Base-by-base conservation (phyloP, 2,797 vertebrate genomes). In the Coranthus polyacanthus region DNA sequence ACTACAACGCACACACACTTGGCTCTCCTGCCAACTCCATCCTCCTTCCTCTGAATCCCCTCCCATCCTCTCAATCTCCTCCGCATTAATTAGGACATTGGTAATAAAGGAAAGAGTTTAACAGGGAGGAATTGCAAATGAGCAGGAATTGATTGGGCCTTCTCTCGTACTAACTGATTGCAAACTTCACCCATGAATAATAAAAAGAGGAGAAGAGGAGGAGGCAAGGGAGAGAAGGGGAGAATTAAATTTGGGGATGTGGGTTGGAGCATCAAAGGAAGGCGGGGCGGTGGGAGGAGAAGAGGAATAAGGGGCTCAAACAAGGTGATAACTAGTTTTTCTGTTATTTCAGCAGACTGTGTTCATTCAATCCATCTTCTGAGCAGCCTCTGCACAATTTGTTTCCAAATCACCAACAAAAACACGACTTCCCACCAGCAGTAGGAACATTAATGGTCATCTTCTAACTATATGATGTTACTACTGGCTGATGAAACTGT, bases 101-200 rank as follows among this genome's bases (percentile, higher is more conserved):
- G 72, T 70, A 80, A 85, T 86, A 83, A 88, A 85, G 70, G 66
- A 78, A 76, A 52, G 47, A 72, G 59, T 81, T 83, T 79, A 81
- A 84, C 24, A 11, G 68, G 57, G 88, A 74, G 79, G 88, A 91
- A 87, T 84, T 86, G 82, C 81, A 91, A 89, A 87, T 89, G 81
- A 84, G 78, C 18, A 20, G 44, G 55, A 73, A 91, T 84, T 88
- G 87, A 90, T 88, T 86, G 78, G 79, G 52, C 64, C 50, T 39
- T 76, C 72, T 69, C 50, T 75, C 18, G 10, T 38, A 50, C 63
- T 81, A 85, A 91, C 86, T 88, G 86, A 88, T 84, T 68, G 78
- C 67, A 69, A 72, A 46, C 57, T 70, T 63, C 34, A 50, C 15
- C 50, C 21, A 21, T 57, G 32, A 76, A 86, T 78, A 81, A 78